These are phyloP conservation scores for Turdus rufiventris DNA, from an alignment of 2,113 vertebrate genomes.

Conservation along the genomic window DNA sequence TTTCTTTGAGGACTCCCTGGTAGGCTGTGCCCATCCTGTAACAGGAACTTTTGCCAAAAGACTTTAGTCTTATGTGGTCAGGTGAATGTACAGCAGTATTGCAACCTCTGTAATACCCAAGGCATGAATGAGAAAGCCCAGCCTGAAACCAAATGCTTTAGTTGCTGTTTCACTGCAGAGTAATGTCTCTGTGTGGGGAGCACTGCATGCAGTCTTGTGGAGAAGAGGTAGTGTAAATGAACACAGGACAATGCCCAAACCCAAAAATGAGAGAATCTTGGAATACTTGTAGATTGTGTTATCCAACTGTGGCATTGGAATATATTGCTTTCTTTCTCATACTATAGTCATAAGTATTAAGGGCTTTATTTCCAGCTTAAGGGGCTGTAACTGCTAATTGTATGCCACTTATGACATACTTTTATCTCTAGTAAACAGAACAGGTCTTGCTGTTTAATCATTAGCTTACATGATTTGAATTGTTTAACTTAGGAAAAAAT, in stretches of 20 bases:
- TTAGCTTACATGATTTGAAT: background rate
- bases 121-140: background rate
- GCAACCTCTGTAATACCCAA: background rate
- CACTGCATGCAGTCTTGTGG: background rate
- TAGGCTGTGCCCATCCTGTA: background rate
- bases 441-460: background rate
- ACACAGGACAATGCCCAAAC: background rate
- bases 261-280: background rate
- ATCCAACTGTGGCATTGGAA: background rate
- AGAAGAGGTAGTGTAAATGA: background rate
- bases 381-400: background rate
- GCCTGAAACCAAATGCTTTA: background rate
- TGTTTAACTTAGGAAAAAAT: background rate
- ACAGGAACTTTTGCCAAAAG: background rate
- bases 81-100: background rate
- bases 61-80: background rate
- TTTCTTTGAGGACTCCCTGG: background rate
- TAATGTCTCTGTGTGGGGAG: background rate
- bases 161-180: background rate
- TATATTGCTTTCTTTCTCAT: background rate
- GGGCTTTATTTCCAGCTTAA: background rate
- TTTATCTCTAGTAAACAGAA: background rate
- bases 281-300: background rate
- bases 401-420: fast-evolving
- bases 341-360: background rate